Base-by-base conservation (phyloP, 2,888 invertebrate genomes). In the Resseliella maxima region DNA sequence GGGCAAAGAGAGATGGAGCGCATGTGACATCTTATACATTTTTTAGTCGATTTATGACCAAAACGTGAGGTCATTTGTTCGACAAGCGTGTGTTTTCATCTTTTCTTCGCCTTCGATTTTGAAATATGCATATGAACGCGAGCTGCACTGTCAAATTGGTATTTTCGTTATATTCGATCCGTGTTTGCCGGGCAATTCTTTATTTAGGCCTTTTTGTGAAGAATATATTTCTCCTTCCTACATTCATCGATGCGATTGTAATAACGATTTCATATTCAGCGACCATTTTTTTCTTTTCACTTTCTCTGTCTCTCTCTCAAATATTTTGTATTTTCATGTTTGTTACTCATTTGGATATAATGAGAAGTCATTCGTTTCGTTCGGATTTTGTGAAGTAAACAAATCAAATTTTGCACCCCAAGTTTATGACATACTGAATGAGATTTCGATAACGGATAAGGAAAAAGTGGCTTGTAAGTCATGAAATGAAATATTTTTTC, bases 61-160 rank as follows among this genome's bases (percentile, higher is more conserved):
- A 85, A 85, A 85, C 85, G 85, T 85, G 85, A 41, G 85, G 85
- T 45, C 85, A 85, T 85, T 85, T 85, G 46, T 85, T 38, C 36
- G 24, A 81, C 36, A 12, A 21, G 35, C n/a, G n/a, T n/a, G n/a
- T n/a, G n/a, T n/a, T n/a, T n/a, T n/a, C n/a, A n/a, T n/a, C n/a
- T n/a, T n/a, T n/a, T n/a, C n/a, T n/a, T n/a, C n/a, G n/a, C 35
- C 35, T 81, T 83, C 24, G n/a, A 36, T 83, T 83, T 38, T 38
- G 83, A 83, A 83, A 83, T 83, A 38, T 83, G 83, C 36, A 83
- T 83, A n/a, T 18, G 38, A 31, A 6, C 24, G 38, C 24, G 81
- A 24, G 10, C 35, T 72, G 72, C 38, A 38, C 12, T 83, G 38
- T 64, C n/a, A 38, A 18, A 24, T 64, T 12, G 12, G 21, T 81